Base-by-base conservation (phyloP, 2,888 invertebrate genomes). In the Ichneumoninae sp. region DNA sequence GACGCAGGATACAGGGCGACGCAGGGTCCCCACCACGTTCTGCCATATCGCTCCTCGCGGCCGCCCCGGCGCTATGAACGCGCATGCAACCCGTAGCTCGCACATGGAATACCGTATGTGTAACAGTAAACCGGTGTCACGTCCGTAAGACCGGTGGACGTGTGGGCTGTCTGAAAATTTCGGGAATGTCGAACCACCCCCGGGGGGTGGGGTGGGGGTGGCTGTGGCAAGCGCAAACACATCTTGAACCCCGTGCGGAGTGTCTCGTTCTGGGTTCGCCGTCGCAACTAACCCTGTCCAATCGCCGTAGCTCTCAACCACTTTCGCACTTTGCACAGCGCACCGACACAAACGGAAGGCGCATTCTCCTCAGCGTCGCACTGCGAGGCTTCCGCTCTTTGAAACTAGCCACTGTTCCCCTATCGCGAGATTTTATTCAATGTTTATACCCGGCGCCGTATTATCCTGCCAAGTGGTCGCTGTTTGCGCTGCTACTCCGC, bases 101-200 rank as follows among this genome's bases (percentile, higher is more conserved):
- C 62, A 70, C 36, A 50, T 26, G n/a, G 50, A 19, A 10, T 26
- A 19, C 57, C 47, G 71, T 65, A 54, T 80, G 71, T 80, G 70
- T 68, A n/a, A 26, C 36, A 6, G 65, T 75, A 68, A 33, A 60
- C 79, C 74, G 52, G 77, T 77, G 71, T 80, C 80, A 76, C 83
- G 83, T 80, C 72, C 75, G 54, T 26, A 65, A 69, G 69, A 81
- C 68, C 47, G 82, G 70, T 74, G 50, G 83, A 80, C 79, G 75
- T 83, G 71, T 83, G 83, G 81, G 57, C 82, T 70, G 82, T 82
- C 82, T 75, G 84, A 82, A 84, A 82, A 82, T 84, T 84, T 84
- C 75, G 79, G 75, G 84, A 84, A 84, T 84, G 84, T 87, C 75
- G 81, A 85, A 83, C 80, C 86, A 79, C 82, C 84, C 74, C 70